Base-by-base conservation (phyloP, 2,888 invertebrate species). In the Callinectes sapidus region DNA sequence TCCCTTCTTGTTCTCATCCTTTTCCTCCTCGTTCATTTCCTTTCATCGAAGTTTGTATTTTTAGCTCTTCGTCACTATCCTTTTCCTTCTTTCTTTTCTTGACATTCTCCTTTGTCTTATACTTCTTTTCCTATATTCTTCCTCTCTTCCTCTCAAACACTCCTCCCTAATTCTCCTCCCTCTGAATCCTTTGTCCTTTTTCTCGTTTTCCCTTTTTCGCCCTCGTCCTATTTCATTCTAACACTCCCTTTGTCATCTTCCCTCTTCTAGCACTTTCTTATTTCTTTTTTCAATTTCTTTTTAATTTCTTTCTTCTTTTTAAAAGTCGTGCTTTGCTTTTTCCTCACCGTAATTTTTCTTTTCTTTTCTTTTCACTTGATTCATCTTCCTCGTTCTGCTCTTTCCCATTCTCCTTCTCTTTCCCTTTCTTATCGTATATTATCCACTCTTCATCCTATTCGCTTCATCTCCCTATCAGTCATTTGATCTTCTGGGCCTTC, bases 11-110 rank as follows among this genome's bases (percentile, higher is more conserved):
- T n/a, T 71, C n/a, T 71, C 8, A n/a, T n/a, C 28, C 23, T 71
- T 23, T 71, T 71, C 71, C 28, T 71, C 28, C 8, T 71, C 23
- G n/a, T 71, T n/a, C 71, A 10, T n/a, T 71, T 71, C n/a, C 28
- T n/a, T 23, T 71, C 71, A 71, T 71, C 71, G 71, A 71, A 71
- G 55, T 88, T 32, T 18, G 6, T 28, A 88, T 89, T 66, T 89
- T 89, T 61, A 32, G 8, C 39, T 89, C 39, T 88, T 71, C 61
- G 10, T 89, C 32, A 10, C n/a, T 28, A 61, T 23, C 23, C 23
- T 71, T 61, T n/a, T 61, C 32, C 88, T 35, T 28, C 71, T 71
- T 66, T 54, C 89, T 54, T 66, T 55, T 61, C 66, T 35, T 89
- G 16, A 32, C 66, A 5, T 66, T 54, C 16, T 66, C 89, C 28